Base-by-base conservation (phyloP, 2,888 invertebrate genomes). In the Hypomecis atomaria region DNA sequence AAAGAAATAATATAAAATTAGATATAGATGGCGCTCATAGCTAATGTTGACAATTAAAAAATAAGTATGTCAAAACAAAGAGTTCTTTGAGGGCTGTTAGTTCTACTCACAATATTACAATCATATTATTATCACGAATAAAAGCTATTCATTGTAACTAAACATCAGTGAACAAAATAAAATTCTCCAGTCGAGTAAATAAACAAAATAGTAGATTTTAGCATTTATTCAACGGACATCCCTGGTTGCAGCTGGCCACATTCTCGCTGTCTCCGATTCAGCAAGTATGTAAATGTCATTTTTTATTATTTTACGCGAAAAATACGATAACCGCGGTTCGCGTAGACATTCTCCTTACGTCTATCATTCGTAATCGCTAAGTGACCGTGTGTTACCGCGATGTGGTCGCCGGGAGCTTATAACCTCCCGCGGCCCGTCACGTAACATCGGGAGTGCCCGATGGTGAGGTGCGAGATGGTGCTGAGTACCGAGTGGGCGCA, bases 401-500 rank as follows among this genome's bases (percentile, higher is more conserved):
- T 91, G 92, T 72, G 69, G 73, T 71, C 73, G 67, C 74, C 75
- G 73, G 75, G 69, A 74, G 73, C 68, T 77, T 77, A 86, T 90
- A 90, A 91, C 91, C 92, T 91, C 83, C 79, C 82, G 69, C 76
- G 67, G 76, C 78, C 79, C 79, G 82, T 89, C 90, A 91, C 91
- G 90, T 90, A 90, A 91, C 90, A 78, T 79, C 83, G 83, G 82
- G 79, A 81, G 85, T 76, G 85, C 83, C 83, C 80, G 85, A 92
- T 93, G 93, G 92, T 93, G 84, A 89, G 84, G 82, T 76, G 78
- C 83, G 91, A 88, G 84, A 95, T 95, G 95, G 95, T 95, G 95
- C 95, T 99, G 93, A 99, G 98, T 93, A 99, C 99, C 89, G 99
- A 99, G 95, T 99, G 99, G 99, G 98, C 98, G 79, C 99, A 99